Base-by-base conservation (phyloP, 1,140 invertebrate species). In the Hestina assimilis region DNA sequence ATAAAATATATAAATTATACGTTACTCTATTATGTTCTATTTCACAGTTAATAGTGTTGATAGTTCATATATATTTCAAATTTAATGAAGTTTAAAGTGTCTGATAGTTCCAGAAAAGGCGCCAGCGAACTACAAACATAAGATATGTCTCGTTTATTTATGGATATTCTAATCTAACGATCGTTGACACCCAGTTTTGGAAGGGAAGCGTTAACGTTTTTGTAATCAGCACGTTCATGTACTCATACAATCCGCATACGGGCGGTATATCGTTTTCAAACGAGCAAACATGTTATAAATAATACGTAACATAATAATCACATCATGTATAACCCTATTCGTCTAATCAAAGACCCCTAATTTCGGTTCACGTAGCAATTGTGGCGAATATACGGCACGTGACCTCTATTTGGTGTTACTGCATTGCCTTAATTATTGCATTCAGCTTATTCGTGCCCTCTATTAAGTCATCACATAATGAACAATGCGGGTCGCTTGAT, bases 341-440 rank as follows among this genome's bases (percentile, higher is more conserved):
- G 33, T 19, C 33, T 63, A 45, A 74, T 69, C 52, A 66, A 23
- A 35, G 66, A 48, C 67, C 71, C 74, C 60, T 72, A 65, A 74
- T 75, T 73, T 60, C 40, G 66, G 62, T 55, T 63, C 69, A 67
- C 68, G 50, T 64, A 65, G 48, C 77, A 79, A 87, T 84, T 83
- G 75, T 78, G 69, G 74, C 77, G 77, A 83, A 79, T 80, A 70
- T 52, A 42, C 28, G 74, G 20, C 84, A 86, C 84, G 84, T 86
- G 84, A 85, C 84, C 82, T 60, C 67, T 80, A 83, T 85, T 85
- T 79, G 70, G 55, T 53, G 59, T 79, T 77, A 80, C 74, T 61
- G 59, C 70, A 76, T 74, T 72, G 65, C 63, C 65, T 66, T 65
- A 46, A 58, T 76, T 63, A 77, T 75, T 68, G 67, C 55, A 68